phyloP scores from a whole-genome alignment of 2,888 invertebrate genomes.

The Phalangium opilio region DNA sequence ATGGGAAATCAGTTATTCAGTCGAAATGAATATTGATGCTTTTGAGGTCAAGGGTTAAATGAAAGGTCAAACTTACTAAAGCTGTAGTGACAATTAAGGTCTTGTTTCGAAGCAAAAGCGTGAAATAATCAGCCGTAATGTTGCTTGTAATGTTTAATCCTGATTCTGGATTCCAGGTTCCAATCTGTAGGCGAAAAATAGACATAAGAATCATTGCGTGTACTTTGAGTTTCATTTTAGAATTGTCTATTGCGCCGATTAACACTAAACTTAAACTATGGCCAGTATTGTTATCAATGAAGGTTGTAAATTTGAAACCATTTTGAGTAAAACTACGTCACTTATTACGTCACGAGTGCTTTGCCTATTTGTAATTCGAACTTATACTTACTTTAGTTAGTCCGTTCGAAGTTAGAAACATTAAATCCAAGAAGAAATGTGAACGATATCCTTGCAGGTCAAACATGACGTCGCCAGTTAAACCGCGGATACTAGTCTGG shows the following conservation, averaged over 20 bases:
- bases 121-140: slow-evolving; percentile 17
- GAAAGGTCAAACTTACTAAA: slow-evolving; percentile 36
- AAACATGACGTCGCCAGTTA: slow-evolving; percentile 82
- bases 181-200: slow-evolving; percentile 9
- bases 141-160: slow-evolving; percentile 19
- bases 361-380: too few relatives aligned
- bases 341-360: too few relatives aligned
- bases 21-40: too few relatives aligned
- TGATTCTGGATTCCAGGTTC: slow-evolving; percentile 18
- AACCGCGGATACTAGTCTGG: slow-evolving; percentile 79
- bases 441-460: slow-evolving; percentile 76
- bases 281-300: too few relatives aligned
- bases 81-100: slow-evolving; percentile 21
- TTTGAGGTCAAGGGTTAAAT: too few relatives aligned
- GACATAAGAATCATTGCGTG: not conserved
- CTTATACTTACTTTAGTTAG: slow-evolving; percentile 18
- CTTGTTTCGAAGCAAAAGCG: slow-evolving; percentile 19
- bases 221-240: too few relatives aligned
- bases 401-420: slow-evolving; percentile 71
- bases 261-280: too few relatives aligned
- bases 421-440: slow-evolving; percentile 77
- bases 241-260: too few relatives aligned
- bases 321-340: not conserved
- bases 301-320: not conserved
- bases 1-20: too few relatives aligned